These are phyloP conservation scores for Psix sp. DNA, from an alignment of 1,140 invertebrate genomes.

Conservation along the genomic window DNA sequence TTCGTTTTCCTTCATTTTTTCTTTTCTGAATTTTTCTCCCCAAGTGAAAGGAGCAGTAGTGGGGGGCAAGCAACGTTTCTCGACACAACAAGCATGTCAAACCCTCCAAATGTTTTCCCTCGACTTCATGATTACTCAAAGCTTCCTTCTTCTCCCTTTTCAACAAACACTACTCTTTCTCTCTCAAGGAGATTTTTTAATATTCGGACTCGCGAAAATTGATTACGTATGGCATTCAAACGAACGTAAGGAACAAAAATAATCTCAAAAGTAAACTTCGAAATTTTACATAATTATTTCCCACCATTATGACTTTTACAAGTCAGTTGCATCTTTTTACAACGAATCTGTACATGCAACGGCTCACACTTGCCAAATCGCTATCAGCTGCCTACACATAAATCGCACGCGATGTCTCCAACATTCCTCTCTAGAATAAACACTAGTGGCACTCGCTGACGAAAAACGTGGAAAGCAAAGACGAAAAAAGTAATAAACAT, in stretches of 20 bases:
- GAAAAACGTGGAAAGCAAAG: constrained; percentile 26
- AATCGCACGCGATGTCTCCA: constrained; percentile 46
- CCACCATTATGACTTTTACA: constrained; percentile 52
- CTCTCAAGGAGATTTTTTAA: no score
- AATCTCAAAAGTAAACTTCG: no score
- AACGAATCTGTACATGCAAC: constrained; percentile 34
- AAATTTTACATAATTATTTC: no score
- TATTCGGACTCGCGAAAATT: no score
- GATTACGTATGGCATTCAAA: no score
- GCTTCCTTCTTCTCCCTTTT: no score
- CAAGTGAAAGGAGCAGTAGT: neutral
- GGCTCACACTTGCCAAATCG: constrained; percentile 57
- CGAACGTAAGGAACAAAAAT: constrained; percentile 32
- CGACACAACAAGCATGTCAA: neutral
- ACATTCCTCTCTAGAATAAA: constrained; percentile 56
- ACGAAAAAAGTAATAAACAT: constrained; percentile 34
- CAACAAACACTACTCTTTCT: no score
- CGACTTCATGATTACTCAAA: constrained; percentile 6
- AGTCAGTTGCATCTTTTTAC: constrained; percentile 44
- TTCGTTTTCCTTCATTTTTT: constrained; percentile 7
- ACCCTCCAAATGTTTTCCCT: constrained; percentile 7
- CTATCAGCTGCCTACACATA: constrained; percentile 62
- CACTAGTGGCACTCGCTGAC: constrained; percentile 33
- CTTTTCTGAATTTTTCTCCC: neutral
- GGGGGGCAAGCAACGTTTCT: constrained; percentile 1